Evolutionary conservation across 2,888 invertebrate genomes (phyloP).

Genomic region (Octodonta nipae): DNA sequence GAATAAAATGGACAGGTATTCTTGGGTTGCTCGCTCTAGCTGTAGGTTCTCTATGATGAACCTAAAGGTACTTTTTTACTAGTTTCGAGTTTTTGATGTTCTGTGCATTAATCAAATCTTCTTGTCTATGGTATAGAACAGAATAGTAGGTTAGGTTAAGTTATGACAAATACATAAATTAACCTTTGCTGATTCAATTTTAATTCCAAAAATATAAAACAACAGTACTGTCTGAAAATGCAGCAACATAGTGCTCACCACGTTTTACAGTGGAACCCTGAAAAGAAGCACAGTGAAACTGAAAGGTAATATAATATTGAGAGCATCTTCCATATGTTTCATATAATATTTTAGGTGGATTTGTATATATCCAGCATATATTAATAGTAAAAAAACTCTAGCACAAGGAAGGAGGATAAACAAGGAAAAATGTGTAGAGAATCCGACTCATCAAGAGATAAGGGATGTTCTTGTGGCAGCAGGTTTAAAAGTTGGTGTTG

Average conservation of each 20-base stretch:
- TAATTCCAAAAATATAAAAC: too few relatives aligned
- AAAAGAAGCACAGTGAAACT: conserved; percentile 67
- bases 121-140: too few relatives aligned
- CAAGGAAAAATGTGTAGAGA: conserved; percentile 79
- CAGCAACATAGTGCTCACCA: conserved; percentile 7
- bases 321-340: conserved; percentile 5
- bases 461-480: conserved; percentile 77
- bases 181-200: too few relatives aligned
- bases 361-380: conserved; percentile 90
- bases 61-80: too few relatives aligned
- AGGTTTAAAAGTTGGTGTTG: conserved; percentile 74
- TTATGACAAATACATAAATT: too few relatives aligned
- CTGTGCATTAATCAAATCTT: too few relatives aligned
- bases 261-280: conserved; percentile 46
- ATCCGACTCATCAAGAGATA: conserved; percentile 90
- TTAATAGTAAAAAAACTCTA: conserved; percentile 84
- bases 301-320: conserved; percentile 45
- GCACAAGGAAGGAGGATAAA: conserved; percentile 78
- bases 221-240: neutral
- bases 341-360: conserved; percentile 60
- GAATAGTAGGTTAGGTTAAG: too few relatives aligned
- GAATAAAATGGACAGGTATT: too few relatives aligned
- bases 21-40: too few relatives aligned
- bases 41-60: too few relatives aligned
- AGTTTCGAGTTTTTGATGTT: too few relatives aligned